Evolutionary conservation across 2,888 invertebrate species (phyloP).

Genomic region (Euproctis similis): DNA sequence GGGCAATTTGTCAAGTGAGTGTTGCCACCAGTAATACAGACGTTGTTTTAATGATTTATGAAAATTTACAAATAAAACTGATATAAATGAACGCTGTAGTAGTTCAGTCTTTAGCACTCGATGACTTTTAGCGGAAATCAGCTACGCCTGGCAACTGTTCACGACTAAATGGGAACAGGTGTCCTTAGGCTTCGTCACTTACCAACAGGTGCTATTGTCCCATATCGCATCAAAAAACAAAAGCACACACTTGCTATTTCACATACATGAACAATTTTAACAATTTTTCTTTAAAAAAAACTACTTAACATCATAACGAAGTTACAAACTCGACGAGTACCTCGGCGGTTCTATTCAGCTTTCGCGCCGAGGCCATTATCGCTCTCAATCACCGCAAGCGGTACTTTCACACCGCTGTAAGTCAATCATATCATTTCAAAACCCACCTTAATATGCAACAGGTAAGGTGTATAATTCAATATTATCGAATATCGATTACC

Average conservation of each 20-base stretch:
- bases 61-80: neutral
- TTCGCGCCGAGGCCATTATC: conserved; percentile 51
- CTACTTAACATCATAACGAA: too few relatives aligned
- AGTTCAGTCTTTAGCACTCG: too few relatives aligned
- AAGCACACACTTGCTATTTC: too few relatives aligned
- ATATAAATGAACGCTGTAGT: too few relatives aligned
- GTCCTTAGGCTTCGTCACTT: too few relatives aligned
- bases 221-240: too few relatives aligned
- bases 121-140: too few relatives aligned
- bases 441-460: conserved; percentile 18
- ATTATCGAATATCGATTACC: conserved; percentile 16
- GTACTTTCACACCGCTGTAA: conserved; percentile 17
- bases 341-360: conserved; percentile 41
- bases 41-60: conserved; percentile 13
- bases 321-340: conserved; percentile 25
- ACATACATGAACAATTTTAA: too few relatives aligned
- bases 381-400: conserved; percentile 22
- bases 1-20: conserved; percentile 21
- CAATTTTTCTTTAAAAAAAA: too few relatives aligned
- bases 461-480: conserved; percentile 23
- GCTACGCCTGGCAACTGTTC: too few relatives aligned
- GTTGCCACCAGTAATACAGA: conserved; percentile 14
- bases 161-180: too few relatives aligned
- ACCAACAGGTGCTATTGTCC: too few relatives aligned
- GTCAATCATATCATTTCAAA: conserved; percentile 11